Conservation (phyloP, 2,113 vertebrate species). For the Pelecanus crispus region DNA sequence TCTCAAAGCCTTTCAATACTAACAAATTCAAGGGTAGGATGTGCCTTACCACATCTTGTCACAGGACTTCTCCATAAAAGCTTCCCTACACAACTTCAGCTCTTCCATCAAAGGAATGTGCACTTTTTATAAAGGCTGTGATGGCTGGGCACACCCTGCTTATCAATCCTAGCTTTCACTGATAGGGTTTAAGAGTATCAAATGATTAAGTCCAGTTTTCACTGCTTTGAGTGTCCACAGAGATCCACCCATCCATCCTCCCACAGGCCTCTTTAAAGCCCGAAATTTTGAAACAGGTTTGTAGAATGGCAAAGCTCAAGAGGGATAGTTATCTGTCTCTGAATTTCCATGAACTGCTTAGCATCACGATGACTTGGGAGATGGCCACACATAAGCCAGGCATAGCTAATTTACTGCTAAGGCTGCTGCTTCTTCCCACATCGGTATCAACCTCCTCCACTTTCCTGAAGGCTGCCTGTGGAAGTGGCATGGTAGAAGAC, state of each 20-base stretch:
- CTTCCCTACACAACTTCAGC: background rate
- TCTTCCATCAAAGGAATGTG: background rate
- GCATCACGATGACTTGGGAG: background rate
- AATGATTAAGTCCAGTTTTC: background rate
- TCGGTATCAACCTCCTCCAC: background rate
- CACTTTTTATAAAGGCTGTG: background rate
- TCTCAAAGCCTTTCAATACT: background rate
- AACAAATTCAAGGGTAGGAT: background rate
- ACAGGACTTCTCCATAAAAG: background rate
- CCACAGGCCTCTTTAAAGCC: background rate
- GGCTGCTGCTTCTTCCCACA: background rate
- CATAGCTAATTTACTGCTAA: background rate
- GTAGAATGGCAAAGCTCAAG: background rate
- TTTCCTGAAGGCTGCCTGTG: background rate
- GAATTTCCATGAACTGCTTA: background rate
- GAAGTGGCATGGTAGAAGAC: background rate
- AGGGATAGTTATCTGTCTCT: background rate
- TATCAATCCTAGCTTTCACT: background rate
- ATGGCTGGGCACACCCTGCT: background rate
- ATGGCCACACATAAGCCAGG: background rate
- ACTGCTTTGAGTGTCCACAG: background rate
- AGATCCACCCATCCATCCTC: background rate
- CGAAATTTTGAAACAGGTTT: background rate
- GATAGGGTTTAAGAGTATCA: background rate
- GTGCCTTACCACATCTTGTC: background rate